Conservation (phyloP, 2,797 vertebrate species). For the Chelon auratus region DNA sequence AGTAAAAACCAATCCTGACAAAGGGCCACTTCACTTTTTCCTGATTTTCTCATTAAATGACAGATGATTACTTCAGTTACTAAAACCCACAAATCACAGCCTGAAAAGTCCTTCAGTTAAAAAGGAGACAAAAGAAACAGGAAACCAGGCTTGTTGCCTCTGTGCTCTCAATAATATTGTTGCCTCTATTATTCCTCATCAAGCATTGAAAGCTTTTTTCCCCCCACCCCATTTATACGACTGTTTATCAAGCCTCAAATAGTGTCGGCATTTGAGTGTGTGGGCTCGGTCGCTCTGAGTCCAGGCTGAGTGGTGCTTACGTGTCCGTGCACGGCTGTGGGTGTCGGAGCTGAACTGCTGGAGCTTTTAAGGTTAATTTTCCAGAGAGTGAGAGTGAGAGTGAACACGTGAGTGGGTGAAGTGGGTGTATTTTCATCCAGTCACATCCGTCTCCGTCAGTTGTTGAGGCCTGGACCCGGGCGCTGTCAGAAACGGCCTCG, state of each 20-base stretch:
- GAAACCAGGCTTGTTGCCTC: not conserved
- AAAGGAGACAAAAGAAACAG: not conserved
- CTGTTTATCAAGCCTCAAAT: conserved; percentile 62
- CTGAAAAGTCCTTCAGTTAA: not conserved
- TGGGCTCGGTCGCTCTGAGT: conserved; percentile 62
- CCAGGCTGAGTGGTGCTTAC: conserved; percentile 73
- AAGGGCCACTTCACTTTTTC: conserved; percentile 17
- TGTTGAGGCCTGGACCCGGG: conserved; percentile 14
- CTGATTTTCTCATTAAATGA: not conserved
- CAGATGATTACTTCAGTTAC: conserved; percentile 9
- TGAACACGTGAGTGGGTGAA: conserved; percentile 55
- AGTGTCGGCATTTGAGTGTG: conserved; percentile 54
- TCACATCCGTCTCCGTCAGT: conserved; percentile 43
- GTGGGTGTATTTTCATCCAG: conserved; percentile 48
- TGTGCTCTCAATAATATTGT: conserved; percentile 19
- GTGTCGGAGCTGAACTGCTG: conserved; percentile 65
- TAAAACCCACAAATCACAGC: not conserved
- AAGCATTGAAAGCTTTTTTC: conserved; percentile 29
- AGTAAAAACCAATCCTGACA: not conserved
- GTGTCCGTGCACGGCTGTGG: conserved; percentile 65
- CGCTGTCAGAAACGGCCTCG: conserved; percentile 18
- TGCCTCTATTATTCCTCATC: conserved; percentile 37
- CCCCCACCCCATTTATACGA: conserved; percentile 23
- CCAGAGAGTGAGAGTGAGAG: conserved; percentile 15
- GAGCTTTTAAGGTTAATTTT: conserved; percentile 67